Base-by-base conservation (phyloP, 2,113 vertebrate genomes). In the Strix aluco region DNA sequence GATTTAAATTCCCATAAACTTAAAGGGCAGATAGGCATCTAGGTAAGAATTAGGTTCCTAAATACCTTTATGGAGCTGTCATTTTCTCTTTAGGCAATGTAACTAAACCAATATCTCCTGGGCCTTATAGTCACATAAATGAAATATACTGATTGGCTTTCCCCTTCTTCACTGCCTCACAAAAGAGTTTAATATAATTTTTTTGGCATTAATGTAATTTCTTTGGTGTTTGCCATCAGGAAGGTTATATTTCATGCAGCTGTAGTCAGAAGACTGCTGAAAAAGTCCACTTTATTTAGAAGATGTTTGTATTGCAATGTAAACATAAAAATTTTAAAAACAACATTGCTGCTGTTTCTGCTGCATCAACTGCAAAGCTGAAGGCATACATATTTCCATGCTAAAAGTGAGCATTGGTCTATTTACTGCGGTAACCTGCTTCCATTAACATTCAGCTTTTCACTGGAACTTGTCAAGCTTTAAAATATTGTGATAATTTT, bases 401-500 rank as follows among this genome's bases (percentile, higher is more conserved):
- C 40, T 79, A 38, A 54, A 92, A 93, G 54, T 89, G 65, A 89
- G 57, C 52, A 18, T 15, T 67, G 51, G 47, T 91, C 65, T 97
- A 91, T 96, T 91, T 96, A 81, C 88, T 0, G 40, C 81, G 69
- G 80, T 92, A 96, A 85, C 94, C 42, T 92, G 52, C 92, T 79
- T 69, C 86, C 67, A 65, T 84, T 81, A 93, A 81, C 46, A 65
- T 42, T 95, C 94, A 92, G 74, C 80, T 93, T 92, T 93, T 84
- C 83, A 63, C 82, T 92, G 88, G 80, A 96, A 96, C 96, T 94
- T 96, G 96, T 97, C 96, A 97, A 71, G 94, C 90, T 90, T 70
- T 96, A 96, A 97, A 96, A 95, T 96, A 97, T 96, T 96, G 96
- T 83, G 80, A 97, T 96, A 94, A 94, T 96, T 96, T 96, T 86